Percentiles rank a stretch among this genome's conserved stretches.
phyloP scores from a whole-genome alignment of 2,113 vertebrate species.

The Tetraodon nigroviridis region DNA sequence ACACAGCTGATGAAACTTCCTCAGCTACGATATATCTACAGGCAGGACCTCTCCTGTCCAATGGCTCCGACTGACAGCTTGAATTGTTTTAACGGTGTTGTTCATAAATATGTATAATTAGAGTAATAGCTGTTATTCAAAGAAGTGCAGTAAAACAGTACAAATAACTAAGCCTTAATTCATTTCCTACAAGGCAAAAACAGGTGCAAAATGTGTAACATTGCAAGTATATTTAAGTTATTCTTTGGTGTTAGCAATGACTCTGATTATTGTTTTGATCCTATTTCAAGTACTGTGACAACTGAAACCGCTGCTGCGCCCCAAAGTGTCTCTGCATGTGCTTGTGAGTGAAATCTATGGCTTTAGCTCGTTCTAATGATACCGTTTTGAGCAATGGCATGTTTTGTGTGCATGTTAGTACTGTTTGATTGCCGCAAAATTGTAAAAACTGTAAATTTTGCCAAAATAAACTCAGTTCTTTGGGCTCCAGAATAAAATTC shows the following conservation, averaged over 20 bases:
- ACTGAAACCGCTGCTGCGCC: conserved; percentile 10
- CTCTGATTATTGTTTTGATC: conserved; percentile 14
- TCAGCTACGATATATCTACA: too few species aligned
- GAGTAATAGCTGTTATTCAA: not conserved
- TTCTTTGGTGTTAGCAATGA: conserved; percentile 59
- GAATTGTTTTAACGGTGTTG: conserved; percentile 5
- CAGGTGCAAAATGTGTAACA: conserved; percentile 15
- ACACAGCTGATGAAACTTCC: not conserved
- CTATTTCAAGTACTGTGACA: conserved; percentile 60
- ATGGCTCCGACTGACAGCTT: too few species aligned
- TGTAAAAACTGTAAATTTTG: too few species aligned
- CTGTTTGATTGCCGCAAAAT: too few species aligned
- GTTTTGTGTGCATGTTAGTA: too few species aligned
- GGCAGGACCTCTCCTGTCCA: too few species aligned
- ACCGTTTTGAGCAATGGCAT: not conserved
- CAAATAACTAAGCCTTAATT: conserved; percentile 6
- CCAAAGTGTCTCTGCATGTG: conserved; percentile 14
- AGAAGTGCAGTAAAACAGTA: conserved; percentile 32
- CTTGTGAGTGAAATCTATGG: conserved; percentile 45
- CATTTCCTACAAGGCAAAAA: conserved; percentile 19
- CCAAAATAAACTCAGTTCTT: too few species aligned
- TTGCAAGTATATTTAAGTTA: conserved; percentile 19
- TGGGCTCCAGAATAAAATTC: too few species aligned
- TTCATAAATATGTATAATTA: not conserved
- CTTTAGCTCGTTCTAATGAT: conserved; percentile 46